Evolutionary conservation across 37 sponge, comb jelly and placozoan genomes (phyloP), one percentile per base, ranked within the genome.

Genomic region (Theonella swinhoei): DNA sequence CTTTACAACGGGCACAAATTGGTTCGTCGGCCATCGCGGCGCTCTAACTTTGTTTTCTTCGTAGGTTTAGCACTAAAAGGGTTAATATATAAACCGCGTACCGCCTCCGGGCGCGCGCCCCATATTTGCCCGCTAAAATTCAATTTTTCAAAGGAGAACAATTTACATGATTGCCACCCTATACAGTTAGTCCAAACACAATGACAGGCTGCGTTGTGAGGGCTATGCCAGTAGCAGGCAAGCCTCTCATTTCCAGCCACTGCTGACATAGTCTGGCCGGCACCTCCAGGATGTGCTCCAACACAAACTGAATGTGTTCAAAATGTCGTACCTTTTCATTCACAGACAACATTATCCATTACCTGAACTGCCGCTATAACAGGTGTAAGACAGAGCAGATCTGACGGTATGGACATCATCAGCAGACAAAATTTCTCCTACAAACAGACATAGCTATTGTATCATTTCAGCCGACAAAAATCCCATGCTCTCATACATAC

Each of bases 401-500:
- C 47, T 32, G 73, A 72, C 35, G 93, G 93, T 9, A 84, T 34
- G 0, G 93, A 92, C 93, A 92, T 92, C 8, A 84, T 76, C 32
- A 88, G 43, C 31, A 88, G 73, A 70, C 93, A 92, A 22, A 88
- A 32, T 61, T 92, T 92, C 82, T 92, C 93, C 93, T 88, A 68
- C 24, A 58, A 25, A n/a, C 25, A 54, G n/a, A n/a, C n/a, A n/a
- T n/a, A n/a, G n/a, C n/a, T n/a, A n/a, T n/a, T n/a, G n/a, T n/a
- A n/a, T n/a, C n/a, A n/a, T n/a, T n/a, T n/a, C n/a, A n/a, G n/a
- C n/a, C n/a, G n/a, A n/a, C n/a, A n/a, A n/a, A n/a, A n/a, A n/a
- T n/a, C n/a, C n/a, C n/a, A n/a, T n/a, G n/a, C n/a, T n/a, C n/a
- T 1, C 2, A 58, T 8, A 69, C 81, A 70, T 39, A 80, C 81